Conservation (phyloP, 2,797 vertebrate species). For the Mormyrops attenuatus region DNA sequence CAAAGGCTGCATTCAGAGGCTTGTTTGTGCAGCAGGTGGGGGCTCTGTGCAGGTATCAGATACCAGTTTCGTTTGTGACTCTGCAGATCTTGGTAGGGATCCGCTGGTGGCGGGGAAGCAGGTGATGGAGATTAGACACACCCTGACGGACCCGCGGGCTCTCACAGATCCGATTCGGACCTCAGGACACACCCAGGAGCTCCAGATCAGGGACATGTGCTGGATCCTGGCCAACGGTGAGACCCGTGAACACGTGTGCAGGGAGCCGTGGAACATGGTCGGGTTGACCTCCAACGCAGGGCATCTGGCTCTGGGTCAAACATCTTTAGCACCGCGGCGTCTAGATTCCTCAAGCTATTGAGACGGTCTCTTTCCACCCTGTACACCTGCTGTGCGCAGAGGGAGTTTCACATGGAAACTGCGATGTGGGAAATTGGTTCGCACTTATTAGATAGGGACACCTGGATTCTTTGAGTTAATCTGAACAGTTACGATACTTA, state of each 20-base stretch:
- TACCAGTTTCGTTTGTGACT: not conserved
- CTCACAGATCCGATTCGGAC: conserved; percentile 66
- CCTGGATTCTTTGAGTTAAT: not conserved
- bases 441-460: not conserved
- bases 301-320: not conserved
- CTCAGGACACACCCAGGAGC: conserved; percentile 51
- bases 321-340: not conserved
- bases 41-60: not conserved
- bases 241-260: conserved; percentile 18
- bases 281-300: not conserved
- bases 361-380: not conserved
- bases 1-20: not conserved
- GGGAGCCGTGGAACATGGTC: not conserved
- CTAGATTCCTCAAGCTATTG: not conserved
- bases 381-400: not conserved
- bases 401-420: not conserved
- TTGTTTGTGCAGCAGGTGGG: not conserved
- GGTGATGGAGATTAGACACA: conserved; percentile 83
- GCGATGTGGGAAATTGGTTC: not conserved
- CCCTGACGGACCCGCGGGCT: conserved; percentile 72
- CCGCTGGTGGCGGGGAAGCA: conserved; percentile 73
- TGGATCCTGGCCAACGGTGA: conserved; percentile 66
- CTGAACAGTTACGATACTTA: not conserved
- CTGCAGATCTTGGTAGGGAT: conserved; percentile 71
- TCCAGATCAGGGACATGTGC: conserved; percentile 50